Conservation (phyloP, 2,797 vertebrate genomes). For the Melanotaenia pygmaea region DNA sequence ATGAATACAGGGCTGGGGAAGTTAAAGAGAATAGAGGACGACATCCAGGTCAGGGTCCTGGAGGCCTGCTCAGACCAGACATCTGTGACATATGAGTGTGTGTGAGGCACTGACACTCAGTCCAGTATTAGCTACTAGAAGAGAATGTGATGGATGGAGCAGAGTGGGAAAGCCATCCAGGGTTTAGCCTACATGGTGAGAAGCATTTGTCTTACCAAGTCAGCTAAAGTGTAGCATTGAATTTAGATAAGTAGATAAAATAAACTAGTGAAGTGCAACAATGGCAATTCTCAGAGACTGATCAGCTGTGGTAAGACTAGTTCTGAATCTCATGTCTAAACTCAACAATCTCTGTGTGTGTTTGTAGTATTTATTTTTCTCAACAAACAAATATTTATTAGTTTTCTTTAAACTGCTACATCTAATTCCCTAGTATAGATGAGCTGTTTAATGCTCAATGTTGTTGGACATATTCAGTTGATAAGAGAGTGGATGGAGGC, state of each 20-base stretch:
- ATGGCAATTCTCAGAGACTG: background rate
- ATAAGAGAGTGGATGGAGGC: background rate
- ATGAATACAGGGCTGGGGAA: slow-evolving; percentile 46
- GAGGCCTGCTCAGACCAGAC: slow-evolving; percentile 60
- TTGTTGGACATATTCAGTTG: background rate
- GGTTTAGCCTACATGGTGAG: slow-evolving; percentile 25
- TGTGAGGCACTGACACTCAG: slow-evolving; percentile 53
- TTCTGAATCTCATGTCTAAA: slow-evolving; percentile 1
- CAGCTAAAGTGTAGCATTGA: slow-evolving; percentile 10
- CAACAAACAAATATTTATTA: background rate
- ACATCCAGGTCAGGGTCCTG: slow-evolving; percentile 59
- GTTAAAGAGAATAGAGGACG: slow-evolving; percentile 55
- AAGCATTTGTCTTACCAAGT: slow-evolving; percentile 24
- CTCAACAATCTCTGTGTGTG: background rate
- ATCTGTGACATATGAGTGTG: slow-evolving; percentile 68
- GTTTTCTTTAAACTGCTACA: background rate
- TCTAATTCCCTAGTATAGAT: background rate
- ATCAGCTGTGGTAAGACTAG: background rate
- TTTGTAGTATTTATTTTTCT: background rate
- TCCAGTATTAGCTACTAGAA: slow-evolving; percentile 38
- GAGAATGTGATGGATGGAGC: slow-evolving; percentile 60
- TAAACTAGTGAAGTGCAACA: background rate
- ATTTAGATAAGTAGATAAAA: slow-evolving; percentile 20
- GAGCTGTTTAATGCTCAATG: background rate
- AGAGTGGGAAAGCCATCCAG: slow-evolving; percentile 10